A percentile compares a stretch with the other conserved stretches of the same genome.
phyloP scores from a whole-genome alignment of 2,888 invertebrate genomes.

The Crocallis elinguaria region DNA sequence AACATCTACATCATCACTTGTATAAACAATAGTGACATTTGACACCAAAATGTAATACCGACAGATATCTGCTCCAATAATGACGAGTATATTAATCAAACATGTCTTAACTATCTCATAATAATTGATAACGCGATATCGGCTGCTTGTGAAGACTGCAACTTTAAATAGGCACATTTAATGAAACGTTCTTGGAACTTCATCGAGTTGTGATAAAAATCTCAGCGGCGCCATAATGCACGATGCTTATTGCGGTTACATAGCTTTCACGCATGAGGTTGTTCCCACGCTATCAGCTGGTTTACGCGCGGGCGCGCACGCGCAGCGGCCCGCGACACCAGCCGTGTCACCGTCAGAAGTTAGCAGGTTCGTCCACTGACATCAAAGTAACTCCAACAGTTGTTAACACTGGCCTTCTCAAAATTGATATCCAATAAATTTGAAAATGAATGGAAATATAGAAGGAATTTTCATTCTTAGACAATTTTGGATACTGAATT shows the following conservation, averaged over 20 bases:
- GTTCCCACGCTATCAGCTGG: conserved; percentile 80
- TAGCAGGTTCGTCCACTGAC: conserved; percentile 14
- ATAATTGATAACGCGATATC: conserved; percentile 25
- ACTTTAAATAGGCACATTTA: conserved; percentile 14
- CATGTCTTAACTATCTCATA: conserved; percentile 12
- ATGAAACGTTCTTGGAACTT: conserved; percentile 17
- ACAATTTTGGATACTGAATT: conserved; percentile 1
- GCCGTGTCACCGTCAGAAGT: conserved; percentile 49
- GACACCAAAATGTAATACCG: conserved; percentile 24
- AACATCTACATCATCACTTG: conserved; percentile 35
- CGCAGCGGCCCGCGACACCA: conserved; percentile 58
- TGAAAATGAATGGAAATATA: too few species aligned
- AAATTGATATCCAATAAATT: conserved; percentile 1
- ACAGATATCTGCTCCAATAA: conserved; percentile 21
- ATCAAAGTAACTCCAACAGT: neutral
- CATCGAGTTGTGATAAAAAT: conserved; percentile 23
- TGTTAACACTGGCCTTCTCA: too few species aligned
- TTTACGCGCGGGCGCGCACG: conserved; percentile 69
- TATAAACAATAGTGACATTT: conserved; percentile 40
- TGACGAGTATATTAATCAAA: conserved; percentile 22
- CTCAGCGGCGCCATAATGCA: conserved; percentile 37
- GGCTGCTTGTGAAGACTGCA: conserved; percentile 13
- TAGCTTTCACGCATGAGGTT: conserved; percentile 58
- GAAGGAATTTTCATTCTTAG: conserved; percentile 1
- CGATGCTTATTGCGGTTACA: conserved; percentile 36